These are phyloP conservation scores for Cuculus canorus DNA, from an alignment of 2,797 vertebrate species.

Conservation along the genomic window DNA sequence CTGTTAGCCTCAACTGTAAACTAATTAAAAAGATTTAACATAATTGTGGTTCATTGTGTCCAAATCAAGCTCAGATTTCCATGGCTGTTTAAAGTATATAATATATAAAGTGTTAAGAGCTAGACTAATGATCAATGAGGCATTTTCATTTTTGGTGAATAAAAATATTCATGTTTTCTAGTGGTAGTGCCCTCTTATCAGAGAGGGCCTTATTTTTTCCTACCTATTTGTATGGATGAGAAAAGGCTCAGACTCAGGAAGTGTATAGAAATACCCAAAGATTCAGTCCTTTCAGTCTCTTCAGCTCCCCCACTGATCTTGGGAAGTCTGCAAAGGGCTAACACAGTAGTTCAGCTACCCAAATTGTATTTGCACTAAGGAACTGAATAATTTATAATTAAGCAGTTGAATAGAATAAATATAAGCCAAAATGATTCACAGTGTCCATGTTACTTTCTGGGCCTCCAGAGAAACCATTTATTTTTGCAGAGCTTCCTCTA, in stretches of 20 bases:
- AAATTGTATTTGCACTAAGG: background rate
- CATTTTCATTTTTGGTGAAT: background rate
- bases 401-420: background rate
- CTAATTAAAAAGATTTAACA: background rate
- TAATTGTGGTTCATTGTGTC: background rate
- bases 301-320: background rate
- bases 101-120: background rate
- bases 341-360: background rate
- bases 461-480: background rate
- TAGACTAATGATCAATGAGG: background rate
- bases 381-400: conserved; percentile 1
- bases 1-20: background rate
- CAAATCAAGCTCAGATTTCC: conserved; percentile 23
- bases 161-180: background rate
- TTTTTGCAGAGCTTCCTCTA: background rate
- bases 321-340: background rate
- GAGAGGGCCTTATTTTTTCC: background rate
- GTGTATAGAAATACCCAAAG: background rate
- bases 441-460: background rate
- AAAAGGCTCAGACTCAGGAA: background rate
- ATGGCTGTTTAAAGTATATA: background rate
- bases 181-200: background rate
- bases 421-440: background rate
- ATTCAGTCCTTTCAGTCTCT: background rate
- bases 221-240: background rate